A percentile compares a stretch with the other conserved stretches of the same genome.
These are phyloP conservation scores for Hippolais icterina DNA, from an alignment of 2,113 vertebrate species.

Conservation along the genomic window DNA sequence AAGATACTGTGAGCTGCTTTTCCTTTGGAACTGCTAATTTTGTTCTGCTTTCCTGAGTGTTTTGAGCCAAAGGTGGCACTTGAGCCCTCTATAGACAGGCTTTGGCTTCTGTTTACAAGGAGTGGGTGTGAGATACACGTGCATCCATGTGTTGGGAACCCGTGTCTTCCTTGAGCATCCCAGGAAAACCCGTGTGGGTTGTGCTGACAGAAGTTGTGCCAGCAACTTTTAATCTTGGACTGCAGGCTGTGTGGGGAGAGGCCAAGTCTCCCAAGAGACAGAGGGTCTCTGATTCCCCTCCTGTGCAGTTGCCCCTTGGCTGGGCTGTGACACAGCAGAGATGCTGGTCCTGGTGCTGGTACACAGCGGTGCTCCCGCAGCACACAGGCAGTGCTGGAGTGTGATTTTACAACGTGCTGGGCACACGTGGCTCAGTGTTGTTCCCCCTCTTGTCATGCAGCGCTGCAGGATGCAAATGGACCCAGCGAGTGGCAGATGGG, in stretches of 20 bases:
- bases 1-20: not conserved
- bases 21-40: not conserved
- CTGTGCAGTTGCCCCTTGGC: not conserved
- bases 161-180: not conserved
- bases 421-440: not conserved
- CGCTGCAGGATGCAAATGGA: not conserved
- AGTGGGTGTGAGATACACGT: not conserved
- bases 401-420: not conserved
- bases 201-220: not conserved
- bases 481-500: slow-evolving; percentile 33
- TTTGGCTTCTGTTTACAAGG: not conserved
- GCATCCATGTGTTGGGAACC: not conserved
- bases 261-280: not conserved
- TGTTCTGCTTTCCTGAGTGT: not conserved
- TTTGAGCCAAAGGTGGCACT: not conserved
- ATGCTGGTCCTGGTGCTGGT: not conserved
- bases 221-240: not conserved
- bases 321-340: rapidly evolving
- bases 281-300: not conserved
- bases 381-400: not conserved
- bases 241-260: not conserved
- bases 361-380: rapidly evolving
- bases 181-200: not conserved
- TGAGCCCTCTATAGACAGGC: not conserved
- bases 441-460: slow-evolving; percentile 14